These are phyloP conservation scores for Geopemphigus sp. DNA, from an alignment of 1,140 invertebrate species.

Conservation along the genomic window DNA sequence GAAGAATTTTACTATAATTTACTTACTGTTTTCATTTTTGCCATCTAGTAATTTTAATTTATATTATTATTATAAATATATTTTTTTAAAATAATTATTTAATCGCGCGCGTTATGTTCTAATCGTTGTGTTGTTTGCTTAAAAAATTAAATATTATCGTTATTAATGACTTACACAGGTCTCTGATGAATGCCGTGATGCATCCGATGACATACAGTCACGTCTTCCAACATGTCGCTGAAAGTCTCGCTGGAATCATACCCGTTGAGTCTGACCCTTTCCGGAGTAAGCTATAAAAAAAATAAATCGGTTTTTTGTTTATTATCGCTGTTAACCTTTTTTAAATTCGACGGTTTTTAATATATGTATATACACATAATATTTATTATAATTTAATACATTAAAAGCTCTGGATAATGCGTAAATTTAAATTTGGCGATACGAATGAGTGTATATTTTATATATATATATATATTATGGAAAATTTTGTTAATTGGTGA, in stretches of 20 bases:
- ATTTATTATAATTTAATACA: neutral
- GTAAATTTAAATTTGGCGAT: neutral
- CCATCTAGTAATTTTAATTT: too few species aligned
- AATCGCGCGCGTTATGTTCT: too few species aligned
- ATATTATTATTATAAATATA: too few species aligned
- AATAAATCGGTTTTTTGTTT: too few species aligned
- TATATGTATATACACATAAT: neutral
- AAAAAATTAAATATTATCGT: too few species aligned
- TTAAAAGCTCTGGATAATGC: neutral
- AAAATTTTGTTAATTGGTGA: neutral
- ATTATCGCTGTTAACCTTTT: too few species aligned
- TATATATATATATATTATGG: neutral
- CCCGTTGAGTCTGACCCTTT: conserved; percentile 52
- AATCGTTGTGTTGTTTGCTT: too few species aligned
- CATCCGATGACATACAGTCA: conserved; percentile 52
- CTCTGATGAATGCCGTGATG: conserved; percentile 20
- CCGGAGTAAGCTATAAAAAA: conserved; percentile 54
- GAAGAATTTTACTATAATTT: too few species aligned
- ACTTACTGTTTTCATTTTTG: too few species aligned
- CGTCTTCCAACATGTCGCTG: conserved; percentile 53
- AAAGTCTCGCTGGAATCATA: conserved; percentile 55
- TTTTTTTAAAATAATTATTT: too few species aligned
- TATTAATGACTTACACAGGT: neutral
- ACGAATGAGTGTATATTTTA: neutral
- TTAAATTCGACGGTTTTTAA: too few species aligned